Conservation (phyloP, 2,888 invertebrate species). For the Hydrotaea cyrtoneurina region DNA sequence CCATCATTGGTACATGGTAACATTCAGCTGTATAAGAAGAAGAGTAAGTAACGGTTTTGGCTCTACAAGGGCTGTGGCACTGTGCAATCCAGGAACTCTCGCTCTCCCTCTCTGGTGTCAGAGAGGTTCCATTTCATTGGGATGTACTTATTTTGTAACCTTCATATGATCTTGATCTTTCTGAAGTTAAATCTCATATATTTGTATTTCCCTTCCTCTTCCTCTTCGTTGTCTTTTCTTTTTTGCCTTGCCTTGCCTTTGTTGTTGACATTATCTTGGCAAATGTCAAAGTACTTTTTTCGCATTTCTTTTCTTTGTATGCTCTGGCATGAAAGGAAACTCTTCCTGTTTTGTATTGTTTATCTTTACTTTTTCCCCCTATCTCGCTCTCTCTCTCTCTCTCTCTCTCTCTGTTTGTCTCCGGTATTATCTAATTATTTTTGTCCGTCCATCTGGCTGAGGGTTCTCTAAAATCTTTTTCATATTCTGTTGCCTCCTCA, state of each 20-base stretch:
- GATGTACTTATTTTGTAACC: slow-evolving; percentile 16
- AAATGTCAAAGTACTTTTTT: slow-evolving; percentile 70
- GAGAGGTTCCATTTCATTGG: not conserved
- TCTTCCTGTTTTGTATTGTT: slow-evolving; percentile 57
- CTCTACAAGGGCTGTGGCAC: not conserved
- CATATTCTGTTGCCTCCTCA: slow-evolving; percentile 56
- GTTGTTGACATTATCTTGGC: slow-evolving; percentile 60
- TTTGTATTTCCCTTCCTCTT: slow-evolving; percentile 14
- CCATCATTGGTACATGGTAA: not conserved
- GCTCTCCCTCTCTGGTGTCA: not conserved
- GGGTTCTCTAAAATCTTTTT: slow-evolving; percentile 1
- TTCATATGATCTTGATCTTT: slow-evolving; percentile 63
- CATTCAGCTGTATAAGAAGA: not conserved
- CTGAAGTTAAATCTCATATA: slow-evolving; percentile 1
- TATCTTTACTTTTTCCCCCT: slow-evolving; percentile 20
- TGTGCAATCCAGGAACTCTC: not conserved
- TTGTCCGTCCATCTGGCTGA: not conserved
- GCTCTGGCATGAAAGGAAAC: slow-evolving; percentile 54
- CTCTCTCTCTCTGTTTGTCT: too few species aligned
- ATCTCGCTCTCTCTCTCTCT: slow-evolving; percentile 49
- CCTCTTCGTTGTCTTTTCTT: not conserved
- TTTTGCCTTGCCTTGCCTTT: slow-evolving; percentile 1
- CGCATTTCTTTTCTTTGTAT: slow-evolving; percentile 45
- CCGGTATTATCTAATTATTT: slow-evolving; percentile 56
- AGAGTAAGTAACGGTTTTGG: slow-evolving; percentile 18